Evolutionary conservation across 53 echinoderm and acorn worm genomes (phyloP).

Genomic region (Hippasteria phrygiana): DNA sequence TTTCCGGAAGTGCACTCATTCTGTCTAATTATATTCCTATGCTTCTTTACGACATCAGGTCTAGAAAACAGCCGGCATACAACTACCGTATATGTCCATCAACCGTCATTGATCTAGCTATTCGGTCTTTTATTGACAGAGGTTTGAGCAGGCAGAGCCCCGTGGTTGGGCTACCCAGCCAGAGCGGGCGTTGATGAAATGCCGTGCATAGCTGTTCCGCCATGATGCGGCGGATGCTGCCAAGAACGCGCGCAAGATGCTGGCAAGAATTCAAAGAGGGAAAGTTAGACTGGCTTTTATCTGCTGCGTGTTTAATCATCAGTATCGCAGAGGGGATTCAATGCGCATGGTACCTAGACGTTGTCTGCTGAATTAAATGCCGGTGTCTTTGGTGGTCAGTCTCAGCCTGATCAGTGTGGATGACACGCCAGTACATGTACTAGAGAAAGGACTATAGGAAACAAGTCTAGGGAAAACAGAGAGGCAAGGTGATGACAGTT

Average conservation of each 20-base stretch:
- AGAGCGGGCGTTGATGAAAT: constrained; percentile 24
- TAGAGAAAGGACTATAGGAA: no score
- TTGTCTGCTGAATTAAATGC: no score
- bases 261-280: constrained; percentile 43
- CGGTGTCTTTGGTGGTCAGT: no score
- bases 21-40: no score
- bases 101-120: constrained; percentile 16
- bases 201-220: constrained; percentile 49
- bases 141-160: background rate
- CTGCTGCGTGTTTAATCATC: background rate
- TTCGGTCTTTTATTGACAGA: background rate
- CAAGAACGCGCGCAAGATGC: constrained; percentile 45
- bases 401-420: no score
- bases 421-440: no score
- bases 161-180: background rate
- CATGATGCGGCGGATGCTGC: background rate
- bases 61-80: background rate
- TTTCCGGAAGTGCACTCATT: no score
- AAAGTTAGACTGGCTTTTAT: background rate
- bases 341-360: no score
- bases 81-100: constrained; percentile 64
- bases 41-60: background rate
- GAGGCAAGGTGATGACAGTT: no score
- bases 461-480: no score
- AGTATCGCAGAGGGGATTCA: background rate